Evolutionary conservation across 37 sponge, comb jelly and placozoan genomes (phyloP).

Genomic region (Geodia barretti): DNA sequence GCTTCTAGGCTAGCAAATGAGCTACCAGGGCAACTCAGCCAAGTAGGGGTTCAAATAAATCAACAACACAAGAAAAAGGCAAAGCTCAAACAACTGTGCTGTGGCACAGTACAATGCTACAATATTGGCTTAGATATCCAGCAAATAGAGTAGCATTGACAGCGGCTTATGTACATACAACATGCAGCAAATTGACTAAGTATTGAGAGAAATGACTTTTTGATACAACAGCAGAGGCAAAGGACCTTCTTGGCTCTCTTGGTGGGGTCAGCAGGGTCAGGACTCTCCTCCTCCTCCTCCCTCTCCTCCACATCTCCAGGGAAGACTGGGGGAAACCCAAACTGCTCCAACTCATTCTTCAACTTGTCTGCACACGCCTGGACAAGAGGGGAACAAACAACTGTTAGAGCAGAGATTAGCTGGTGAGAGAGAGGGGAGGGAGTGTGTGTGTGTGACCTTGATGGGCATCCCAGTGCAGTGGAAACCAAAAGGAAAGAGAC

Average conservation of each 20-base stretch:
- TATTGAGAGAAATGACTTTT: too few relatives aligned
- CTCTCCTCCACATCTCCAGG: conserved; percentile 52
- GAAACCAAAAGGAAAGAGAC: conserved; percentile 98
- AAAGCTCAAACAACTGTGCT: too few relatives aligned
- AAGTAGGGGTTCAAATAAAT: too few relatives aligned
- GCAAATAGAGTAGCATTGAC: too few relatives aligned
- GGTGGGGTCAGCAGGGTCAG: conserved; percentile 45
- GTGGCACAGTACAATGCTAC: too few relatives aligned
- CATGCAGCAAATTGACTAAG: too few relatives aligned
- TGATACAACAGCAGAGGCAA: background rate
- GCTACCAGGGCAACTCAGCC: too few relatives aligned
- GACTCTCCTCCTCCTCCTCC: conserved; percentile 24
- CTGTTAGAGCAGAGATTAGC: background rate
- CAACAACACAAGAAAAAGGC: too few relatives aligned
- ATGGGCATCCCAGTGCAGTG: conserved; percentile 99
- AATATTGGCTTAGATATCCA: too few relatives aligned
- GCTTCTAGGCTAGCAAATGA: too few relatives aligned
- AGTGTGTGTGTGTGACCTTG: conserved; percentile 49
- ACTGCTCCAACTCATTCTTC: conserved; percentile 83
- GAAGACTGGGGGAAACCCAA: conserved; percentile 92
- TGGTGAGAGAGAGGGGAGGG: background rate
- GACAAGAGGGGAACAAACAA: background rate
- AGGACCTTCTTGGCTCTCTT: conserved; percentile 67
- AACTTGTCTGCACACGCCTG: conserved; percentile 99
- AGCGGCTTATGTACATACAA: too few relatives aligned